Base-by-base conservation (phyloP, 30 jellyfish, hydroid and myxozoan species). In the Catostylus mosaicus region DNA sequence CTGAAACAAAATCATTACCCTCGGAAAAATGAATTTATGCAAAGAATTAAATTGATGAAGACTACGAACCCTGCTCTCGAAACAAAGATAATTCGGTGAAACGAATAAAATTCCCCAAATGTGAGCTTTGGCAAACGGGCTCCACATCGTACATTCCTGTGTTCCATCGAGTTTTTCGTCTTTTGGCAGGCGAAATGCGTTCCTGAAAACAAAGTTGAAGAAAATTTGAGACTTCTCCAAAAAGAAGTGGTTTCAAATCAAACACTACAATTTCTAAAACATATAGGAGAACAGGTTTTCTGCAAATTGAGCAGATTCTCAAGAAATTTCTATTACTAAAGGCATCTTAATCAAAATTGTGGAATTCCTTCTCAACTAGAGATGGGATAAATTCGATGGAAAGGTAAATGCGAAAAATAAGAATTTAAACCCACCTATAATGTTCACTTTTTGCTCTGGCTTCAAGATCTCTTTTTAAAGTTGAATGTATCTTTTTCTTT, bases 151-250 rank as follows among this genome's bases (percentile, higher is more conserved):
- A 73, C 98, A 91, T 78, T 91, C 95, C 56, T 76, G 92, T 8
- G 91, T 91, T 9, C 96, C 98, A 86, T 91, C 98, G n/a, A 91
- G 76, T 77, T 85, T 91, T 63, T 91, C 98, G 16, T 91, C 98
- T 48, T 81, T 91, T 0, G 98, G 96, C 6, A 91, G 90, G n/a
- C 94, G 93, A 70, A 91, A 91, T 48, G 82, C 79, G 38, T 91
- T 93, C 50, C 98, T 91, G 95, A 1, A 81, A 59, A 20, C 5
- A 9, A 22, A 5, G 34, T n/a, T n/a, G n/a, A n/a, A n/a, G n/a
- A n/a, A n/a, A n/a, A n/a, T n/a, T n/a, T n/a, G n/a, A n/a, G n/a
- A n/a, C n/a, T n/a, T n/a, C n/a, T n/a, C n/a, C n/a, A n/a, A n/a
- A n/a, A n/a, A n/a, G n/a, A n/a, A n/a, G n/a, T n/a, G n/a, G n/a